Base-by-base conservation (phyloP, 1,140 invertebrate genomes). In the Oncopeltus fasciatus region DNA sequence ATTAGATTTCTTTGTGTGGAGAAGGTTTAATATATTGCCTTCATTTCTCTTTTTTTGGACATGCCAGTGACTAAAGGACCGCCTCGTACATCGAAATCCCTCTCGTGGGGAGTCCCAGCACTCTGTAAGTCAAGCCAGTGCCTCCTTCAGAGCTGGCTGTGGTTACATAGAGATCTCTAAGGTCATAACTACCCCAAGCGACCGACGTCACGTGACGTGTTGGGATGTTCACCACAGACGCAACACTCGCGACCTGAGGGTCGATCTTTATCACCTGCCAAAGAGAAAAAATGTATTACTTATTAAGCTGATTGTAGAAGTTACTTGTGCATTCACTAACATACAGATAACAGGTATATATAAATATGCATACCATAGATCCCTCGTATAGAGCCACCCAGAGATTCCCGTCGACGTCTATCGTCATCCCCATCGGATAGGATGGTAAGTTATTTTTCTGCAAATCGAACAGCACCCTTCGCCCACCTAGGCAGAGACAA, bases 381-480 rank as follows among this genome's bases (percentile, higher is more conserved):
- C 77, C 77, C 24, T 75, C 76, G 69, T 76, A 83, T 49, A 78
- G 68, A 8, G 83, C 82, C n/a, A 86, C 73, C 83, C 83, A 86
- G 0, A 86, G 68, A 69, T 84, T 80, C n/a, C 78, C 83, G 59
- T 78, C 67, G 5, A 68, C 70, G 69, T 86, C 83, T 29, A 84
- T 84, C 0, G 83, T 83, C 83, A 86, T 85, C 21, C 84, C 84
- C 69, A 85, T 83, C 0, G 83, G 83, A 24, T 78, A 66, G 0
- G 81, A 82, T 8, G 66, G 56, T 1, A 78, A 58, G 26, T 74
- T 71, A 44, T 77, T 73, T 8, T 69, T 64, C 29, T 70, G 61
- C 24, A 76, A 74, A 64, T 78, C 72, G 64, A 80, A 74, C 1
- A 75, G 65, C 2, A 69, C 65, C 57, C 71, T 70, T 60, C 72